A percentile compares a stretch with the other conserved stretches of the same genome.
Evolutionary conservation across 2,113 vertebrate species (phyloP).

Genomic region (Silurus glanis): DNA sequence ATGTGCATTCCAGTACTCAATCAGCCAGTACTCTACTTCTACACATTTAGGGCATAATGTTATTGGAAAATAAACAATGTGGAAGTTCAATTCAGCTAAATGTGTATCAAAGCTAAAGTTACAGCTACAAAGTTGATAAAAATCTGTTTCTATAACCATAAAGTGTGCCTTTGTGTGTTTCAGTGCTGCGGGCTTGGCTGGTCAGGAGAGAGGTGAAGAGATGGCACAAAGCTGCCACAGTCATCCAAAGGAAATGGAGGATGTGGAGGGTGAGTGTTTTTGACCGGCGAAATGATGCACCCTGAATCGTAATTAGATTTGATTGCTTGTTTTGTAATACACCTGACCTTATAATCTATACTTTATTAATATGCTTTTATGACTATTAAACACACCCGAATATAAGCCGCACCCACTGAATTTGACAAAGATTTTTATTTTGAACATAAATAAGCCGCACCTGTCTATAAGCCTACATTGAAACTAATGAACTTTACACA

Average conservation of each 20-base stretch:
- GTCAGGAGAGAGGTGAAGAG: slow-evolving; percentile 75
- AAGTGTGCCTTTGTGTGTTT: background rate
- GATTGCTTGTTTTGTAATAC: background rate
- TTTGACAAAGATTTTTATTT: too few species aligned
- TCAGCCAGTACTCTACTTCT: background rate
- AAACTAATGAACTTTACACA: too few species aligned
- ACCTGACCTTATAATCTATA: too few species aligned
- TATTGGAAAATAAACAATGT: background rate
- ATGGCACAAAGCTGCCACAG: slow-evolving; percentile 72
- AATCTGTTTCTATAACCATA: background rate
- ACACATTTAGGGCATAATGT: background rate
- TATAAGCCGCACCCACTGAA: too few species aligned
- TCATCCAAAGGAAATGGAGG: slow-evolving; percentile 81
- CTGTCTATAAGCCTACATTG: too few species aligned
- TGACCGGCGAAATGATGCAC: background rate
- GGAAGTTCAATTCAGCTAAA: background rate
- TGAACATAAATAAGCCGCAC: too few species aligned
- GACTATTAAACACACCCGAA: too few species aligned
- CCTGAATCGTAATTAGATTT: background rate
- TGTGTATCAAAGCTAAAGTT: background rate
- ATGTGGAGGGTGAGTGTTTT: slow-evolving; percentile 82
- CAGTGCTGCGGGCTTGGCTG: slow-evolving; percentile 86
- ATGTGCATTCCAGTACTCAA: background rate
- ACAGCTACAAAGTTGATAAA: background rate
- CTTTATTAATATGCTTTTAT: background rate